Conservation (phyloP, 35 echinoderm and acorn worm genomes). For the Lytechinus variegatus region DNA sequence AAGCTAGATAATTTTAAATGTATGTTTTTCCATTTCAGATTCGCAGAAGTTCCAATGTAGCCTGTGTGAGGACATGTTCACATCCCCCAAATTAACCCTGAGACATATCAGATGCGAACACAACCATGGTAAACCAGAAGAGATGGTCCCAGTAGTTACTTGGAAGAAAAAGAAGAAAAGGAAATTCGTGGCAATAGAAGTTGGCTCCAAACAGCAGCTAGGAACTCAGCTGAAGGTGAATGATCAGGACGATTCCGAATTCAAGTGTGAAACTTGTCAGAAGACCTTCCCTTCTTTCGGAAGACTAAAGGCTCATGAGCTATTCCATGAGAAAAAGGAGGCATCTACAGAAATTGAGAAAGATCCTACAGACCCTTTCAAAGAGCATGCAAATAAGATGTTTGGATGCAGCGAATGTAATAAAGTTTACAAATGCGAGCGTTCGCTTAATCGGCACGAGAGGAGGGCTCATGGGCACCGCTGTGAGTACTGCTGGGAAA, state of each 20-base stretch:
- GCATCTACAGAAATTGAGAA: not conserved
- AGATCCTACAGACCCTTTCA: not conserved
- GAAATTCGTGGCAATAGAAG: not conserved
- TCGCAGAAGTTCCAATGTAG: not conserved
- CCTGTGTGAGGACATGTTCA: not conserved
- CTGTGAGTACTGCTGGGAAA: not conserved
- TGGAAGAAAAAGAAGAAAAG: not conserved
- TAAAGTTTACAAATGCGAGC: not conserved
- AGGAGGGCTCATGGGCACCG: not conserved
- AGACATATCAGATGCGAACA: slow-evolving; percentile 39
- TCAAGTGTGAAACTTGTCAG: not conserved
- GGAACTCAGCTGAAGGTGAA: not conserved
- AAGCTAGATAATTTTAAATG: not conserved
- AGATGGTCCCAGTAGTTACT: not conserved
- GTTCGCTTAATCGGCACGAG: not conserved
- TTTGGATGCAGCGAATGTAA: not conserved
- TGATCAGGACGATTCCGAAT: not conserved
- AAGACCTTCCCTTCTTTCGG: not conserved
- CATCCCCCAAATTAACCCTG: not conserved
- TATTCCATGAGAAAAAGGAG: slow-evolving; percentile 23
- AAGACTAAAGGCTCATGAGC: not conserved
- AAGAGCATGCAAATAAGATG: not conserved
- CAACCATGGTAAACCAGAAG: not conserved
- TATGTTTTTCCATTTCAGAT: not conserved
- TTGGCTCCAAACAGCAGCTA: not conserved